A percentile compares a stretch with the other conserved stretches of the same genome.
Conservation (phyloP, 1,140 invertebrate species). For the Formica selysi region DNA sequence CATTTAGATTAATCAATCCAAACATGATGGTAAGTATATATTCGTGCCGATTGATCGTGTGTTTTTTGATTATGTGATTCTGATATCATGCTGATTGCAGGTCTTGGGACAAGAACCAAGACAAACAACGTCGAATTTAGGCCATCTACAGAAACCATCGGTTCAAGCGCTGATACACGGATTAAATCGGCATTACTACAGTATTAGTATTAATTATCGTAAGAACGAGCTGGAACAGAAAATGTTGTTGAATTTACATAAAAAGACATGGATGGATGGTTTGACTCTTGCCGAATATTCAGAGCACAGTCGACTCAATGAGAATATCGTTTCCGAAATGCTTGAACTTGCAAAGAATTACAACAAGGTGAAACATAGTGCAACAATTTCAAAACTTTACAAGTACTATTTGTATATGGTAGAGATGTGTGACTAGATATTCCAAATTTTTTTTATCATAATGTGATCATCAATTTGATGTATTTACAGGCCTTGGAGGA, state of each 20-base stretch:
- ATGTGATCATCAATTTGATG: constrained; percentile 31
- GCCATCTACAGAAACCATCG: constrained; percentile 99
- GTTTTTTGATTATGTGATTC: not conserved
- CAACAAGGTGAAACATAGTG: constrained; percentile 92
- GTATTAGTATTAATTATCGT: constrained; percentile 99
- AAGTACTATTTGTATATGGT: not conserved
- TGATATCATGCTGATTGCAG: constrained; percentile 70
- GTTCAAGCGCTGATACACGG: constrained; percentile 99
- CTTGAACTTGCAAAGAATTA: constrained; percentile 99
- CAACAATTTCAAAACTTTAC: constrained; percentile 8
- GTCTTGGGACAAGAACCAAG: constrained; percentile 98
- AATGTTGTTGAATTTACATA: constrained; percentile 99
- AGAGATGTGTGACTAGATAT: not conserved
- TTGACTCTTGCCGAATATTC: constrained; percentile 97
- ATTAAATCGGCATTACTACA: constrained; percentile 99
- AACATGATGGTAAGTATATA: constrained; percentile 95
- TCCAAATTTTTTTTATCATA: not conserved
- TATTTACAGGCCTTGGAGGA: constrained; percentile 95
- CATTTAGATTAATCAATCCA: constrained; percentile 98
- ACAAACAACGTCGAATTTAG: constrained; percentile 99
- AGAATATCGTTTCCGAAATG: constrained; percentile 98
- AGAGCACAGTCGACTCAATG: constrained; percentile 96
- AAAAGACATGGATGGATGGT: constrained; percentile 99
- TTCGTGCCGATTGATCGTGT: not conserved
- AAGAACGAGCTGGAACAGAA: constrained; percentile 99